Conservation (phyloP, 1,140 invertebrate species). For the Drosophila kohkoa region DNA sequence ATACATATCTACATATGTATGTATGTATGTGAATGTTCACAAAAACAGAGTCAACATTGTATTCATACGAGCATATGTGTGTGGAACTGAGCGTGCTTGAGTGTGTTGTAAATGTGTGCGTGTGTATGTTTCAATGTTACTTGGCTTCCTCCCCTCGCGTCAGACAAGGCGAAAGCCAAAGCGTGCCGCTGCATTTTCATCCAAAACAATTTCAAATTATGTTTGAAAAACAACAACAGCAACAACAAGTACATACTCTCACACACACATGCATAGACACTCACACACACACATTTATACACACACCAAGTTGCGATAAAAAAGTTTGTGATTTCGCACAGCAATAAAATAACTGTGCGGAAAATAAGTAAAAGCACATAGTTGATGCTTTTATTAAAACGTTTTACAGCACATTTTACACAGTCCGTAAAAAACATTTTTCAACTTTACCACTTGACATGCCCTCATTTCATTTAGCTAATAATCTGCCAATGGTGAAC, state of each 20-base stretch:
- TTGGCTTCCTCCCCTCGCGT: constrained; percentile 23
- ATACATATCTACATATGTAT: neutral
- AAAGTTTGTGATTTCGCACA: constrained; percentile 72
- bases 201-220: constrained; percentile 81
- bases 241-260: no score
- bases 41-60: neutral
- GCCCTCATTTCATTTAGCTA: constrained; percentile 46
- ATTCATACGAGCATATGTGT: neutral
- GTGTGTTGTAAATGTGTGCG: constrained; percentile 35
- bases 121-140: neutral
- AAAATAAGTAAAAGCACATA: constrained; percentile 60
- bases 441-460: constrained; percentile 68
- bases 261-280: constrained; percentile 2
- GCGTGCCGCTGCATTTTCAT: constrained; percentile 71
- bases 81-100: constrained; percentile 59
- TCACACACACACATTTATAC: constrained; percentile 18
- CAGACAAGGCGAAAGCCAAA: constrained; percentile 65
- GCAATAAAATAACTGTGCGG: constrained; percentile 79
- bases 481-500: constrained; percentile 40
- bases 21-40: no score
- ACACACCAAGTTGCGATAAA: constrained; percentile 60
- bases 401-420: constrained; percentile 68
- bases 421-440: constrained; percentile 63
- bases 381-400: constrained; percentile 82
- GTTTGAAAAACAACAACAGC: constrained; percentile 51